Base-by-base conservation (phyloP, 2,888 invertebrate genomes). In the Hanleya hanleyi region DNA sequence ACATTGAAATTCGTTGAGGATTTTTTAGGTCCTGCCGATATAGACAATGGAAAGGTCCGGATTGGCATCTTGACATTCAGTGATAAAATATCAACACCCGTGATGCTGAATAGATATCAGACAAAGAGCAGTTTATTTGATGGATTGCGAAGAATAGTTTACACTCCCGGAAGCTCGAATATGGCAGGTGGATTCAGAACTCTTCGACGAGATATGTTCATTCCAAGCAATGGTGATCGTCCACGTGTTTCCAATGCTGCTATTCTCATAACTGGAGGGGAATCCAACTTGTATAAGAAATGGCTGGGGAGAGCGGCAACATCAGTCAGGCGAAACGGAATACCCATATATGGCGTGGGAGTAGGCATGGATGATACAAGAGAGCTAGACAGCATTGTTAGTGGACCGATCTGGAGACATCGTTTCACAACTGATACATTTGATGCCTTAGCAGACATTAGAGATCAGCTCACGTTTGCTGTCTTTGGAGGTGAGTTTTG, bases 221-320 rank as follows among this genome's bases (percentile, higher is more conserved):
- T 33, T n/a, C 41, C 38, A 57, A 57, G 9, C 1, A 49, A 69
- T 50, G 80, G 80, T 9, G 78, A 79, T 61, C 61, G 80, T 6
- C 64, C 68, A 7, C 71, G 69, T 26, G 75, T 75, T 3, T 50
- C 37, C 12, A 79, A 80, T 47, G 49, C 77, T 26, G 73, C 72
- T 29, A 61, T 80, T 37, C 57, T 78, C 22, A 49, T 80, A 41
- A 67, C 75, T 22, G 77, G 77, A 47, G 80, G 79, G 15, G 69
- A 79, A 35, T 80, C 80, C 12, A 78, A 75, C 65, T 69, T 80
- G 26, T 67, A 4, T 15, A 57, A 26, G 57, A 57, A 26, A 57
- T 57, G 57, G 57, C 71, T 74, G 0, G 26, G 71, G 26, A 22
- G 67, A 0, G 67, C 66, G 2, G 79, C 81, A 5, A 66, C 50